Percentiles rank a stretch among this genome's conserved stretches.
Evolutionary conservation across 2,113 vertebrate genomes (phyloP).

Genomic region (Cyprinodon brontotheroides): DNA sequence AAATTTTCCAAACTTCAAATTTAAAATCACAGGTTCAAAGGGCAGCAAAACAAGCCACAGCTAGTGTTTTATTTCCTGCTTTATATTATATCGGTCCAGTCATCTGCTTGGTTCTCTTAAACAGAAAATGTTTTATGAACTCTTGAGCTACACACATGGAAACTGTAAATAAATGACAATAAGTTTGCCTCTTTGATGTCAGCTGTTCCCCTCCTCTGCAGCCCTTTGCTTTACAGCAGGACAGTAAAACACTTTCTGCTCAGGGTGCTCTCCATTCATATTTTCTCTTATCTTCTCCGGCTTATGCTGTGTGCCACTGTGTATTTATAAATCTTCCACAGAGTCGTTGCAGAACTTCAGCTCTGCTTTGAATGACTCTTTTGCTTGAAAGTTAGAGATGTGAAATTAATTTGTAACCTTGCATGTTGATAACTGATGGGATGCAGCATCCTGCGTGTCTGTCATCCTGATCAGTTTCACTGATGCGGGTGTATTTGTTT

Average conservation of each 20-base stretch:
- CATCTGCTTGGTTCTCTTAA: not conserved
- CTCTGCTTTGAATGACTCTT: constrained; percentile 34
- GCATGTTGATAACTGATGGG: constrained; percentile 10
- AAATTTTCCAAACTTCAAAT: not conserved
- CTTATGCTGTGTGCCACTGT: constrained; percentile 50
- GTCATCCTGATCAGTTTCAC: constrained; percentile 12
- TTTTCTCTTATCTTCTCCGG: constrained; percentile 71
- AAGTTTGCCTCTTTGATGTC: not conserved
- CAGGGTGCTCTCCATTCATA: constrained; percentile 53
- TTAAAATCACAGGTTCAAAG: not conserved
- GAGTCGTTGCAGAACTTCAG: constrained; percentile 41
- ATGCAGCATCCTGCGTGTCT: constrained; percentile 9
- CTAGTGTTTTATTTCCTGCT: too few relatives aligned
- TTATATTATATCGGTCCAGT: not conserved
- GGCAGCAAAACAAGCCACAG: too few relatives aligned
- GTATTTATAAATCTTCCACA: constrained; percentile 68
- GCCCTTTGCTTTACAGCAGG: constrained; percentile 37
- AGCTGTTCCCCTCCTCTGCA: not conserved
- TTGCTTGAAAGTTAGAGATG: not conserved
- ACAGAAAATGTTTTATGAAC: not conserved
- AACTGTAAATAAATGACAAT: constrained; percentile 6
- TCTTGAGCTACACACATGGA: not conserved
- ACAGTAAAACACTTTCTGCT: constrained; percentile 39
- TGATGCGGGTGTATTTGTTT: constrained; percentile 27
- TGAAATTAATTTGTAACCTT: constrained; percentile 14